Base-by-base conservation (phyloP, 2,888 invertebrate species). In the Eucriotettix oculatus region DNA sequence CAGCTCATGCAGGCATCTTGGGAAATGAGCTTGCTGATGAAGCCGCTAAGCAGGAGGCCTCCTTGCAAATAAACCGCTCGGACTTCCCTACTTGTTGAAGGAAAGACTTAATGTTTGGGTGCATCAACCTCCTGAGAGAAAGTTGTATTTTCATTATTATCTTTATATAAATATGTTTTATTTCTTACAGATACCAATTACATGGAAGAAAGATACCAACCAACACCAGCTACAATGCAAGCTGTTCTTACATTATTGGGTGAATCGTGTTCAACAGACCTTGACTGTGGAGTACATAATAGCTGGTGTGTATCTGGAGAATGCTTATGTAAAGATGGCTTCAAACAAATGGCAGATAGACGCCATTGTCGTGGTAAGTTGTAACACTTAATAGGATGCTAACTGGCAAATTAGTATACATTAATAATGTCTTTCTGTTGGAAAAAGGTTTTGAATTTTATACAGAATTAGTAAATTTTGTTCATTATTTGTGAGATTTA, bases 281-380 rank as follows among this genome's bases (percentile, higher is more conserved):
- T 76, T 43, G 84, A 85, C 69, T 87, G 87, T 71, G 71, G 77
- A 29, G 84, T 86, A 57, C 79, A 82, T 10, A 83, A 86, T 68
- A 87, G 88, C 61, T 78, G 81, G 63, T 91, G 90, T 71, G 76
- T 82, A 0, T 76, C 79, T 59, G 86, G 86, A 1, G 84, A 86
- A 12, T 90, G 90, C 69, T 79, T 81, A 59, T 91, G 91, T 69
- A 76, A 81, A 56, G 79, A 81, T 9, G 85, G 86, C 43, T 82
- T 78, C 70, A 75, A 79, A 16, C 80, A 83, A 67, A 81, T 81
- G 42, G 74, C 79, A 57, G 82, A 85, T 69, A 76, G 83, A 61
- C 81, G 81, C 68, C 79, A 81, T 65, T 86, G 86, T 70, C 76
- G 81, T 66, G 80, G 76, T 76, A 69, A n/a, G 48, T 9, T n/a